Base-by-base conservation (phyloP, 2,797 vertebrate species). In the Etheostoma perlongum region DNA sequence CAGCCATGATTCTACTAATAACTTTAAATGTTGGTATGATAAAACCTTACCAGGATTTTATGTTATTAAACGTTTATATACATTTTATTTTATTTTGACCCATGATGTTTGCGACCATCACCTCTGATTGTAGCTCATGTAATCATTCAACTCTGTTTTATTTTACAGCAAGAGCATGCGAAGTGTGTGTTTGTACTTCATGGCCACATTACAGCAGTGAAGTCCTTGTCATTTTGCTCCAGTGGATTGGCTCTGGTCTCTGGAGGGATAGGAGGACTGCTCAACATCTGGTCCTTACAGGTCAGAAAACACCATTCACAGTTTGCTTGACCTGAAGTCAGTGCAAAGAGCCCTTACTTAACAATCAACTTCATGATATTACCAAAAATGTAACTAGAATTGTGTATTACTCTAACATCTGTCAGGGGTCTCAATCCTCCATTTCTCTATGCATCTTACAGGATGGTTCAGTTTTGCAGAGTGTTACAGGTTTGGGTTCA, bases 251-350 rank as follows among this genome's bases (percentile, higher is more conserved):
- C 91, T 11, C 87, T 96, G 67, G 92, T 94, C 46, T 95, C 96
- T 60, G 96, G 96, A 64, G 96, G 95, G 64, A 95, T 95, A 2
- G 95, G 95, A 7, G 95, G 96, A 2, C 88, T 96, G 66, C 93
- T 96, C 59, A 96, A 96, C 87, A 92, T 96, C 89, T 96, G 96
- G 96, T 96, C 96, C 78, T 87, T 96, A 66, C 93, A 93, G 91
- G 96, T 96, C 64, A 88, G 89, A 54, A 76, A 74, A 74, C 63
- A 44, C 6, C 18, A 36, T 67, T 55, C 59, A 66, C 18, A 58
- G 33, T 15, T 27, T 61, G 49, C 36, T 33, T 67, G 11, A 58
- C 23, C 13, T 65, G 33, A 57, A 47, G 16, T 71, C 9, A 59
- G 15, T 57, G 21, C 15, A 76, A 66, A n/a, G 0, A 36, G 65